phyloP scores from a whole-genome alignment of 1,140 invertebrate species.

The Caenorhabditis latens region DNA sequence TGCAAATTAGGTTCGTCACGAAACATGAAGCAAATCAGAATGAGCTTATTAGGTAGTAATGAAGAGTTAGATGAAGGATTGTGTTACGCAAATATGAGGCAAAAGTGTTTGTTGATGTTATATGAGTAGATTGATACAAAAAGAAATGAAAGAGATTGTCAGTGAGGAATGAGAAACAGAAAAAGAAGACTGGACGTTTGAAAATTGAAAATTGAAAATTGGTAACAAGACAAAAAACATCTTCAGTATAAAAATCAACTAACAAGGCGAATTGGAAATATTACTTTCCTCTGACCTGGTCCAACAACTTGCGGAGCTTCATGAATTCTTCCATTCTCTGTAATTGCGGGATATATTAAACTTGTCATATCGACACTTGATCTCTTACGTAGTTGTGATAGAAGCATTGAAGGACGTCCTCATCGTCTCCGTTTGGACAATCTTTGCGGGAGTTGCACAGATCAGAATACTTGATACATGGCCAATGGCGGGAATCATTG shows the following conservation, averaged over 20 bases:
- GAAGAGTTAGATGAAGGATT: neutral
- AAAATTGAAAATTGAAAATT: neutral
- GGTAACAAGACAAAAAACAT: neutral
- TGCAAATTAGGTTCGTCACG: conserved; percentile 35
- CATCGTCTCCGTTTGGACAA: conserved; percentile 36
- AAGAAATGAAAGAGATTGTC: neutral
- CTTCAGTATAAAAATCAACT: no score
- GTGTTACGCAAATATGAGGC: conserved; percentile 20
- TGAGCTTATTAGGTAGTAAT: conserved; percentile 30
- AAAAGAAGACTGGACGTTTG: neutral
- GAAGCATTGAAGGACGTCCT: conserved; percentile 18
- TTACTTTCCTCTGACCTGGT: neutral
- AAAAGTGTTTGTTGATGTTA: conserved; percentile 33
- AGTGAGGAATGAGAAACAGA: neutral
- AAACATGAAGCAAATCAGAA: conserved; percentile 35
- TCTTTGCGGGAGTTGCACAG: conserved; percentile 5
- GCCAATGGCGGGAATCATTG: neutral
- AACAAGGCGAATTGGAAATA: no score
- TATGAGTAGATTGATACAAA: neutral
- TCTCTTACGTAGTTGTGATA: conserved; percentile 25
- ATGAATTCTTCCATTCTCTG: neutral
- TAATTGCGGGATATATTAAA: neutral
- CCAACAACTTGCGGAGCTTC: neutral
- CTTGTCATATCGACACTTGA: neutral
- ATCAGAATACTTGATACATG: conserved; percentile 35